Percentiles rank a stretch among this genome's conserved stretches.
phyloP scores from a whole-genome alignment of 2,113 vertebrate species.

The Callionymus lyra region DNA sequence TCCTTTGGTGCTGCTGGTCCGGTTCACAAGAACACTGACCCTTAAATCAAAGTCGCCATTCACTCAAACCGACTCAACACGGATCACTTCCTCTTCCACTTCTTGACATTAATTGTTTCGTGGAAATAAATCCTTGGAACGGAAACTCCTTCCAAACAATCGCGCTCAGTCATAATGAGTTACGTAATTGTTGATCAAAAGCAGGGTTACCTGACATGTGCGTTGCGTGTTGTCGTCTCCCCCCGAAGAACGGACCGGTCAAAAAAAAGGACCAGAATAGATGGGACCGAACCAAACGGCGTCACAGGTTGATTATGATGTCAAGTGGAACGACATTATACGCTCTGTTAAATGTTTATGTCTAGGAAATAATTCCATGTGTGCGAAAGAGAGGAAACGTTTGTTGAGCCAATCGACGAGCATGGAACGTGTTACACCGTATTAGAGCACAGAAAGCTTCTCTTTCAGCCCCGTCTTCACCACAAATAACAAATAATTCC shows the following conservation, averaged over 20 bases:
- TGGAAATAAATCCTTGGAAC: constrained; percentile 31
- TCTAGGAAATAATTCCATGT: constrained; percentile 42
- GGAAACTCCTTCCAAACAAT: constrained; percentile 16
- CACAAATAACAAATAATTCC: constrained; percentile 4
- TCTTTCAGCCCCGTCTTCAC: constrained; percentile 15
- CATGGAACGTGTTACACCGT: constrained; percentile 27
- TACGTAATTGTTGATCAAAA: constrained; percentile 34
- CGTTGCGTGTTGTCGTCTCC: constrained; percentile 17
- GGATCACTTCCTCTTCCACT: constrained; percentile 19
- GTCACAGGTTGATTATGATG: constrained; percentile 35
- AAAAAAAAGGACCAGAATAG: background rate
- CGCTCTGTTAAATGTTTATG: constrained; percentile 36
- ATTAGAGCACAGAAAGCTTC: constrained; percentile 6
- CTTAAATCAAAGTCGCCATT: constrained; percentile 31
- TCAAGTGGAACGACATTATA: constrained; percentile 40
- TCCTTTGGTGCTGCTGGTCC: background rate
- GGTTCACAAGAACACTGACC: constrained; percentile 15
- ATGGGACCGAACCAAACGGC: constrained; percentile 8
- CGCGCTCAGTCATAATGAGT: constrained; percentile 41
- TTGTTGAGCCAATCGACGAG: constrained; percentile 13
- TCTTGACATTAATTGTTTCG: constrained; percentile 40
- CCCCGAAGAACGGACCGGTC: constrained; percentile 1
- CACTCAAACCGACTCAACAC: constrained; percentile 13
- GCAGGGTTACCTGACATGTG: constrained; percentile 21
- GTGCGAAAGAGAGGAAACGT: constrained; percentile 24